Base-by-base conservation (phyloP, 2,888 invertebrate species). In the Hydroisotoma schaefferi region DNA sequence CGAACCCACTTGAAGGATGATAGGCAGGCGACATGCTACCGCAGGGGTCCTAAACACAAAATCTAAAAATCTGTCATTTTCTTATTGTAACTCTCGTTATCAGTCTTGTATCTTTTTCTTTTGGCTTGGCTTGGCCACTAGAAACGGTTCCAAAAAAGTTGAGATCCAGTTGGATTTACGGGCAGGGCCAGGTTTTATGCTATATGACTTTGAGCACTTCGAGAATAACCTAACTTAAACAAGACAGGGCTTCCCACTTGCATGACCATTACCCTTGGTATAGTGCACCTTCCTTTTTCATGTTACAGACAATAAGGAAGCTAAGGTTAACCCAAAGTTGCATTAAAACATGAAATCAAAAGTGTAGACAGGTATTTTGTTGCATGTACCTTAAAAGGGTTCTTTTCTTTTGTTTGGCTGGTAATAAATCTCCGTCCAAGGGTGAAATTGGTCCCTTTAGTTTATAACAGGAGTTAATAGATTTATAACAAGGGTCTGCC, bases 51-150 rank as follows among this genome's bases (percentile, higher is more conserved):
- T 23, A 27, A 18, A 40, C 10, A 27, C 26, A 26, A 53, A 53
- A 23, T 40, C n/a, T 37, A 38, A 52, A 52, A 37, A 53, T 52
- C 53, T 53, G 53, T 53, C 53, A 53, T 53, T 43, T 26, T 53
- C 26, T 40, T 23, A n/a, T 53, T 40, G 25, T 40, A 25, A 20
- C n/a, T n/a, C 20, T 18, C 38, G 40, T 53, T 40, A 53, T 53
- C 53, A 40, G 8, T 40, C 33, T 40, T 40, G 40, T 40, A 40
- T 40, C 40, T 40, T 40, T 40, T 4, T 20, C 40, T 15, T 40
- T 18, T n/a, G n/a, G n/a, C n/a, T n/a, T n/a, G n/a, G n/a, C n/a
- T n/a, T n/a, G n/a, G n/a, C n/a, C n/a, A n/a, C n/a, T n/a, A n/a
- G n/a, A n/a, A n/a, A n/a, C n/a, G n/a, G n/a, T n/a, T n/a, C n/a